Evolutionary conservation across 1,140 invertebrate genomes (phyloP).

Genomic region (Orius laevigatus): DNA sequence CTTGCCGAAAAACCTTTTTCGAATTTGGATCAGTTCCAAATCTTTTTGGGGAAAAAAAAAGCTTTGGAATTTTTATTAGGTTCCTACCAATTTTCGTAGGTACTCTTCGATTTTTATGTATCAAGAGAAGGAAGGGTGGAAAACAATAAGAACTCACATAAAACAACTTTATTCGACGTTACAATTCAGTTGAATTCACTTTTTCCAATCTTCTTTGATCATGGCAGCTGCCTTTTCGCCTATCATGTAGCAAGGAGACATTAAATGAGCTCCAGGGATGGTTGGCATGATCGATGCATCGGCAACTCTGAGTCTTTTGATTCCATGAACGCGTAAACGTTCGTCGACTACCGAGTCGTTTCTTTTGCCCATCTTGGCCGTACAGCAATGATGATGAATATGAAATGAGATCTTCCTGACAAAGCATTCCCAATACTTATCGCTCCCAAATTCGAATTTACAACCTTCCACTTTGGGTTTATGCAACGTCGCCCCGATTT

Average conservation of each 20-base stretch:
- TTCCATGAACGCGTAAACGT: conserved; percentile 44
- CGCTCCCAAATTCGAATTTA: conserved; percentile 30
- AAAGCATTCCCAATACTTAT: conserved; percentile 47
- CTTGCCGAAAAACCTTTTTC: no score
- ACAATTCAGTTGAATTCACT: no score
- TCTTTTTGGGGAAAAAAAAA: no score
- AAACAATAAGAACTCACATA: no score
- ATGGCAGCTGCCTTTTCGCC: conserved; percentile 60
- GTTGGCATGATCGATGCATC: conserved; percentile 68
- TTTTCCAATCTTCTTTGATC: conserved; percentile 44
- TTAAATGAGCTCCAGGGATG: conserved; percentile 55
- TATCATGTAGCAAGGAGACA: conserved; percentile 61
- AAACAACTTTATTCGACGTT: no score
- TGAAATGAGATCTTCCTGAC: conserved; percentile 48
- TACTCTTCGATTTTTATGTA: no score
- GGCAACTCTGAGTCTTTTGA: conserved; percentile 49
- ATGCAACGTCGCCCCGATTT: conserved; percentile 24
- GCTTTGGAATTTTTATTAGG: no score
- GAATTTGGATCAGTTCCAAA: no score
- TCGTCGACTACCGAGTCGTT: conserved; percentile 46
- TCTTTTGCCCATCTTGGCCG: conserved; percentile 36
- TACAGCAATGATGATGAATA: conserved; percentile 64
- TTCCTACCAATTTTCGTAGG: no score
- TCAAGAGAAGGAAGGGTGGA: no score
- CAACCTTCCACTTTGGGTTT: conserved; percentile 31